Evolutionary conservation across 1,140 invertebrate genomes (phyloP), one percentile per base, ranked within the genome.

Genomic region (Antheraea pernyi): DNA sequence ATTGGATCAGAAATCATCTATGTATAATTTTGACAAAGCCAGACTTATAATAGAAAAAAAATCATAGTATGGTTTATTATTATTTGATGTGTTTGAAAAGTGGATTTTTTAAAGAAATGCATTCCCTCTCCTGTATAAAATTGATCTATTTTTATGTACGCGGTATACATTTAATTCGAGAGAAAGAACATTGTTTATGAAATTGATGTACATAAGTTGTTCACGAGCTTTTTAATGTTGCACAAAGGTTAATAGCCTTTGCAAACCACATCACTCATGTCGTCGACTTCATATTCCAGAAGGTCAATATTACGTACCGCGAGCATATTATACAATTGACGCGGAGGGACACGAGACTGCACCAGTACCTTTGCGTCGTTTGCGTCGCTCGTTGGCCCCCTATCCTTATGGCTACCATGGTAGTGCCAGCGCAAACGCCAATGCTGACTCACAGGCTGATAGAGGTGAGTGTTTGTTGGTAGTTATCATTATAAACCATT

Each of bases 301-400:
- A 46, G 90, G 88, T 22, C 82, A 92, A 74, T 91, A 81, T 74
- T 92, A 92, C 77, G 87, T 92, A 53, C 90, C 90, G 0, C 86
- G 90, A 6, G 78, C 90, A 7, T 92, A 92, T 71, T 92, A 91
- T 77, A 86, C 81, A 9, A 92, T 92, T 36, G 90, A 91, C 72
- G 76, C 86, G 10, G 84, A 84, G 16, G 89, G 89, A 0, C 89
- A 89, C 67, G 87, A 75, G 62, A 89, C 89, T 0, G 76, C 75
- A 19, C 85, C 86, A 0, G 84, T 91, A 48, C 86, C 88, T 5
- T 77, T 91, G 65, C 86, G 85, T 0, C 82, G 89, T 58, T 76
- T 91, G 70, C 84, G 88, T 13, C 81, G 84, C 8, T 85, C 85
- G 16, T 42, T 82, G 42, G 71, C 53, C 37, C 83, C 86, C 11